A percentile compares a stretch with the other conserved stretches of the same genome.
phyloP scores from a whole-genome alignment of 2,113 vertebrate species.

The Phoxinus phoxinus region DNA sequence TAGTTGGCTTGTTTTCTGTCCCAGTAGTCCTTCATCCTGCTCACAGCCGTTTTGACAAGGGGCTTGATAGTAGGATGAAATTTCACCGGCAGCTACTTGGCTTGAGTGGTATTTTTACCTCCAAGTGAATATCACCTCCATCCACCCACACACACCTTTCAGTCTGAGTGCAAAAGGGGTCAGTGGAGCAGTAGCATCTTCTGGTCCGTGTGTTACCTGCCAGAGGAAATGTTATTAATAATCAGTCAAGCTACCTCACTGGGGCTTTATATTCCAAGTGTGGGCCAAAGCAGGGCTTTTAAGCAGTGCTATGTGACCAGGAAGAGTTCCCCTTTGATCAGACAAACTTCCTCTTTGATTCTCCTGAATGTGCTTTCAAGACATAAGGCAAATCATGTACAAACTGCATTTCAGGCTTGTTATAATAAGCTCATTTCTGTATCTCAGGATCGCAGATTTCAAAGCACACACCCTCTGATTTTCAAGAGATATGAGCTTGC shows the following conservation, averaged over 20 bases:
- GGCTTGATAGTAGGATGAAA: conserved; percentile 64
- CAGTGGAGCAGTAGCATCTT: conserved; percentile 40
- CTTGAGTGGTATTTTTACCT: conserved; percentile 73
- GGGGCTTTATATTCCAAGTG: conserved; percentile 29
- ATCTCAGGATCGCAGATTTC: background rate
- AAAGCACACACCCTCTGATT: conserved; percentile 8
- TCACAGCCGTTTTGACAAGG: conserved; percentile 18
- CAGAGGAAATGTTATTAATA: conserved; percentile 43
- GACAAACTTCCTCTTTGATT: conserved; percentile 21
- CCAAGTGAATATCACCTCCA: conserved; percentile 68
- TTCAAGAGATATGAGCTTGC: background rate
- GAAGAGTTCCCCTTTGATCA: conserved; percentile 38
- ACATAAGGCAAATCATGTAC: background rate
- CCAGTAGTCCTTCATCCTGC: background rate
- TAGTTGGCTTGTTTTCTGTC: conserved; percentile 19
- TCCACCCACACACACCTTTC: conserved; percentile 47
- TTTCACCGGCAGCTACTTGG: conserved; percentile 71
- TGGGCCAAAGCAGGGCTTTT: background rate
- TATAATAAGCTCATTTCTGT: conserved; percentile 48
- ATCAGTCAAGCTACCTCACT: conserved; percentile 12
- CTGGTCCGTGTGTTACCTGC: conserved; percentile 47
- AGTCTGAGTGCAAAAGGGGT: conserved; percentile 49
- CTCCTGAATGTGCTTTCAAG: conserved; percentile 19
- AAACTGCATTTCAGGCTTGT: conserved; percentile 21
- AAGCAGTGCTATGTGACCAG: conserved; percentile 17